Percentiles rank a stretch among this genome's conserved stretches.
Evolutionary conservation across 2,113 vertebrate species (phyloP).

Genomic region (Herpailurus yagouaroundi): DNA sequence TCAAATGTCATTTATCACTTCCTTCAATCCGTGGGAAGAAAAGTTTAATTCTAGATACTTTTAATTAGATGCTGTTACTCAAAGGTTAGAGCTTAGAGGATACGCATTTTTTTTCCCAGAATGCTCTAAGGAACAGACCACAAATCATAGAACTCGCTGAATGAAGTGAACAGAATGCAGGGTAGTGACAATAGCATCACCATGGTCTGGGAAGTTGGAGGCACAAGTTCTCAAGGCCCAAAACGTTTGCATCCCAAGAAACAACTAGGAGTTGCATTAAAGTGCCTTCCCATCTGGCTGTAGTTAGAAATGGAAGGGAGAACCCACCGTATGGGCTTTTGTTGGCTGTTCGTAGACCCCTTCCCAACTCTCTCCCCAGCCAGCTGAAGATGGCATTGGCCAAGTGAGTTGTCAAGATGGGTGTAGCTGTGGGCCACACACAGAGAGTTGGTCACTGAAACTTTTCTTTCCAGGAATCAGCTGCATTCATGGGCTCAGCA

Average conservation of each 20-base stretch:
- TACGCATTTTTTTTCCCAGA: background rate
- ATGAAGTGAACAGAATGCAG: background rate
- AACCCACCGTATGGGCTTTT: background rate
- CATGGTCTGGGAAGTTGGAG: background rate
- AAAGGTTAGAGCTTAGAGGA: background rate
- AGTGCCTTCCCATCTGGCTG: background rate
- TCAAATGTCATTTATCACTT: background rate
- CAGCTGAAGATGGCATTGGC: background rate
- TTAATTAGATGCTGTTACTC: background rate
- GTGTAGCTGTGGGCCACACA: too few species aligned
- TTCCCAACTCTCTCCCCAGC: background rate
- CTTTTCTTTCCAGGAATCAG: too few species aligned
- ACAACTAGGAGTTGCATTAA: background rate
- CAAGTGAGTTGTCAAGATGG: background rate
- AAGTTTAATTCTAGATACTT: background rate
- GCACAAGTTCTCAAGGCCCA: too few species aligned
- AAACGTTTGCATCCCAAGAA: background rate
- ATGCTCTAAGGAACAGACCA: background rate
- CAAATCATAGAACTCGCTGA: background rate
- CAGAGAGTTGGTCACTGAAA: too few species aligned
- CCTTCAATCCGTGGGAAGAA: background rate
- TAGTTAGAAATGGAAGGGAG: background rate
- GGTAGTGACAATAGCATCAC: fast-evolving
- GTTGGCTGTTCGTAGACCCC: background rate
- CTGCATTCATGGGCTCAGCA: too few species aligned